phyloP scores from a whole-genome alignment of 2,888 invertebrate genomes.

The Tupiocoris notatus region DNA sequence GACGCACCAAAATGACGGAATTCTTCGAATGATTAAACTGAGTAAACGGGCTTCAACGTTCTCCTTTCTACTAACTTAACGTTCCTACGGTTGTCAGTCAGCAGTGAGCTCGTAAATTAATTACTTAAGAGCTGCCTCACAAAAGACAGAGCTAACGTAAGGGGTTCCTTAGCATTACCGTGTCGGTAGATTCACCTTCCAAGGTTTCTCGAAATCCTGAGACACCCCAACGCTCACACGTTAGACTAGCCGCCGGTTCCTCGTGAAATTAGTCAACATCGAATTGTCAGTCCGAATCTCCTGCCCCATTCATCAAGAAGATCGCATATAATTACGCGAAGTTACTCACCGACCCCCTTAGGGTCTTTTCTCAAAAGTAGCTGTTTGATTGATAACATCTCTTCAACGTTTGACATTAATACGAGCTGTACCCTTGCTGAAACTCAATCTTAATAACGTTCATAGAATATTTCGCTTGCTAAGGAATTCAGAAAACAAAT shows the following conservation, averaged over 20 bases:
- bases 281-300: slow-evolving; percentile 22
- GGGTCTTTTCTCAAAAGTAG: neutral
- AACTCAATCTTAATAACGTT: neutral
- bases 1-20: neutral
- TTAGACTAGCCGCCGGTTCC: neutral
- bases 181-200: neutral
- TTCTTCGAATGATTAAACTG: neutral
- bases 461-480: too few species aligned
- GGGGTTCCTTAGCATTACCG: neutral
- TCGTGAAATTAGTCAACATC: slow-evolving; percentile 31
- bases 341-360: neutral
- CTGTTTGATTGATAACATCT: slow-evolving; percentile 36
- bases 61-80: too few species aligned
- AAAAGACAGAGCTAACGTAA: neutral
- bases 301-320: slow-evolving; percentile 24
- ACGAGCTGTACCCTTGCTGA: neutral
- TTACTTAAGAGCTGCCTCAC: neutral
- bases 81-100: neutral
- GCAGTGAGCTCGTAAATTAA: neutral
- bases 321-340: slow-evolving; percentile 38
- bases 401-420: slow-evolving; percentile 24
- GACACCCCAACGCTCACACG: neutral
- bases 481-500: too few species aligned
- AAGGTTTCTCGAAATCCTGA: too few species aligned
- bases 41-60: neutral